Percentiles rank a stretch among this genome's conserved stretches.
These are phyloP conservation scores for Drosophila truncata DNA, from an alignment of 1,140 invertebrate species.

Conservation along the genomic window DNA sequence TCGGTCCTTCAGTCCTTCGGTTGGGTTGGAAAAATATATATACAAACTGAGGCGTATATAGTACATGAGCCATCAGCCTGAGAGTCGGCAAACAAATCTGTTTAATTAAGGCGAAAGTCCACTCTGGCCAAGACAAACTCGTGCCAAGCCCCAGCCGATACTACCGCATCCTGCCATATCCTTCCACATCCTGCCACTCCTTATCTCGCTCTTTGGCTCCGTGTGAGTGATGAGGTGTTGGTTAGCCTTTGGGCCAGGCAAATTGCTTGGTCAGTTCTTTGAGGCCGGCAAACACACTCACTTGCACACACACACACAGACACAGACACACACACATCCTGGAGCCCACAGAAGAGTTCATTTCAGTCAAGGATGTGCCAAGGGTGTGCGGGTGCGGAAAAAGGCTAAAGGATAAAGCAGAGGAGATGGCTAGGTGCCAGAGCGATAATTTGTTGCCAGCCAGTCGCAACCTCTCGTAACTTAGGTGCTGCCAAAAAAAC, in stretches of 20 bases:
- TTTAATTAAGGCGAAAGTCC: slow-evolving; percentile 61
- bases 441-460: slow-evolving; percentile 63
- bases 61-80: slow-evolving; percentile 12
- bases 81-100: slow-evolving; percentile 55
- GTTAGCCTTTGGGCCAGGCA: slow-evolving; percentile 59
- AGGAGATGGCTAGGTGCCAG: slow-evolving; percentile 53
- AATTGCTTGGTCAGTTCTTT: slow-evolving; percentile 67
- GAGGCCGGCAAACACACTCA: slow-evolving; percentile 53
- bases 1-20: slow-evolving; percentile 1
- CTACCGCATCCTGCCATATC: neutral
- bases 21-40: slow-evolving; percentile 4
- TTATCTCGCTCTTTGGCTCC: slow-evolving; percentile 38
- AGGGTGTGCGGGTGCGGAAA: neutral
- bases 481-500: slow-evolving; percentile 58
- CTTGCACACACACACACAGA: slow-evolving; percentile 1
- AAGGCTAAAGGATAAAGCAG: neutral
- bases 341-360: slow-evolving; percentile 33
- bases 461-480: slow-evolving; percentile 67
- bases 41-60: slow-evolving; percentile 1
- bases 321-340: slow-evolving; percentile 1
- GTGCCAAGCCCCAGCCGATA: neutral
- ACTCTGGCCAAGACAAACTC: slow-evolving; percentile 23
- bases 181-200: slow-evolving; percentile 3
- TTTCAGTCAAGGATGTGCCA: slow-evolving; percentile 43
- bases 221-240: slow-evolving; percentile 65